Evolutionary conservation across 1,140 invertebrate species (phyloP), one percentile per base, ranked within the genome.

Genomic region (Trypoxylus dichotomus): DNA sequence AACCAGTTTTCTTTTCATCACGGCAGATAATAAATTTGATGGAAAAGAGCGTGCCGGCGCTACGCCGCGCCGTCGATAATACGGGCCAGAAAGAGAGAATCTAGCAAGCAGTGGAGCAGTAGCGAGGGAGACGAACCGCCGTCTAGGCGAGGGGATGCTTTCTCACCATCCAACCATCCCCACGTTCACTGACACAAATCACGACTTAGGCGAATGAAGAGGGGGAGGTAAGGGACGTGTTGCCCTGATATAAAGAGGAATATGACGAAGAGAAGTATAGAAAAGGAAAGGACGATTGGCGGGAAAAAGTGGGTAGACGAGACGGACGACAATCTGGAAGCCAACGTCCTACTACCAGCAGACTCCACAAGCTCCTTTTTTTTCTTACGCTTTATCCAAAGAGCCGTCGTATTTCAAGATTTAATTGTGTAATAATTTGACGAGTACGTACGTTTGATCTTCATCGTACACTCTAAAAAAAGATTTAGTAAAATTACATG

Each of bases 1-100:
- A 80, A 80, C 77, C 78, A 77, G 79, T 79, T 80, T 80, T 79
- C 78, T 79, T 80, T 80, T 80, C 79, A 79, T 80, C 79, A 80
- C 77, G 78, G 75, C 76, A 80, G 77, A 80, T 79, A 80, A 80
- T 80, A 80, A 80, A 80, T 80, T 79, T 79, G 79, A 80, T 79
- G 79, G 54, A 63, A 77, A 72, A 77, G 75, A 77, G 72, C 32
- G 72, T 15, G 72, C 29, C 32, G 32, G 72, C 29, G 29, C 72
- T 7, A 74, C 29, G 41, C 60, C 19, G 60, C 21, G 41, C 60
- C 19, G 60, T 15, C 60, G 60, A 68, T 68, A 29, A 25, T 27
- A 29, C 24, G 24, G 19, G 47, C 19, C 19, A 54, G 19, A 54
- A 19, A 54, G 47, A 54, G 47, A 54, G 47, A 54, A n/a, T 5